These are phyloP conservation scores for Porites lutea DNA, from an alignment of 64 coral and sea anemone species.

Conservation along the genomic window DNA sequence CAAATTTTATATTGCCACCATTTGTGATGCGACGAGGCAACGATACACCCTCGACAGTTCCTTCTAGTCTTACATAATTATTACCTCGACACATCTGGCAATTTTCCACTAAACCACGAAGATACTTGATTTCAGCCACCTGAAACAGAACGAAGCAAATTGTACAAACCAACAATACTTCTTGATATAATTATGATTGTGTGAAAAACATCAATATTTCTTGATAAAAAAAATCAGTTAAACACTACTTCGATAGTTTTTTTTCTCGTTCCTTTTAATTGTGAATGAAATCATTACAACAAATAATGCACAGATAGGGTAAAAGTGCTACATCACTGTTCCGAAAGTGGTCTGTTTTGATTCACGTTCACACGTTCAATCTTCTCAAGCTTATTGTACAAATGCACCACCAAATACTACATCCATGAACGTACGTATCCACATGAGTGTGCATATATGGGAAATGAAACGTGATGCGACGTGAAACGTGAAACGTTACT, in stretches of 20 bases:
- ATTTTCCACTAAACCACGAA: slow-evolving; percentile 79
- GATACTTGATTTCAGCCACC: slow-evolving; percentile 92
- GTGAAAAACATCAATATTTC: no score
- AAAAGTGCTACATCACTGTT: neutral
- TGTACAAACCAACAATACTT: no score
- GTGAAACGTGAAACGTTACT: neutral
- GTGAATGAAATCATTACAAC: neutral
- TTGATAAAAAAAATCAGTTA: no score
- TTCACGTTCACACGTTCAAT: neutral
- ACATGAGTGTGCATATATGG: neutral
- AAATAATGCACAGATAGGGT: neutral
- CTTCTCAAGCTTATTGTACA: no score
- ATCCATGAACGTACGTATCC: neutral
- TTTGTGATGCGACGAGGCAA: no score
- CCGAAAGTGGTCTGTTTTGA: neutral
- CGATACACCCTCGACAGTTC: no score
- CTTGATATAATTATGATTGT: no score
- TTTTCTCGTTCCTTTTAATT: neutral
- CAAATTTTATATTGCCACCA: no score
- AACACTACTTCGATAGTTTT: no score
- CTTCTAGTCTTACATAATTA: no score
- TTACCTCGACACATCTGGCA: slow-evolving; percentile 98
- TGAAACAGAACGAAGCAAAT: neutral
- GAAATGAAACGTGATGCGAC: neutral
- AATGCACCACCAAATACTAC: no score